phyloP scores from a whole-genome alignment of 1,140 invertebrate species.

The Caerostris darwini region DNA sequence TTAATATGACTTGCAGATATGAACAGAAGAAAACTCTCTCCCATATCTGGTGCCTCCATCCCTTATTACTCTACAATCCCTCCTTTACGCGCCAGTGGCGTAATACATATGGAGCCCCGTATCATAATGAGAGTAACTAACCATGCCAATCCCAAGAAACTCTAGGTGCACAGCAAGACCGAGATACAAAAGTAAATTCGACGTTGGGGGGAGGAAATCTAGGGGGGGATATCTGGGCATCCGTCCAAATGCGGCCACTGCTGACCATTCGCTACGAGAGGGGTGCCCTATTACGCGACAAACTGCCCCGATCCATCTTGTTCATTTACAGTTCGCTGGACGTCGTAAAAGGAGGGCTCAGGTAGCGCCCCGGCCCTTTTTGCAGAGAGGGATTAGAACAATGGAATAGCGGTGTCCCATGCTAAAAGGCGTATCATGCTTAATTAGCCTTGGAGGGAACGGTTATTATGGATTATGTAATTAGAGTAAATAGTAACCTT shows the following conservation, averaged over 20 bases:
- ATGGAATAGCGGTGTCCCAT: not conserved
- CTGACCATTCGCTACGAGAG: not conserved
- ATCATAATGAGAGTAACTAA: constrained; percentile 40
- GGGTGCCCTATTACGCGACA: constrained; percentile 15
- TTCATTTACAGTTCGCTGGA: constrained; percentile 53
- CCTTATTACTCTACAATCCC: constrained; percentile 17
- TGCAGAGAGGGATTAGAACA: not conserved
- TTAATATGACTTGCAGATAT: too few relatives aligned
- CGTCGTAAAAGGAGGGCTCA: constrained; percentile 36
- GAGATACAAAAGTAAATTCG: constrained; percentile 37
- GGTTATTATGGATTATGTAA: constrained; percentile 9
- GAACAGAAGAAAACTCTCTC: too few relatives aligned
- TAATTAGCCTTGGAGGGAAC: not conserved
- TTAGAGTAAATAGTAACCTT: not conserved
- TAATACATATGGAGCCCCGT: not conserved
- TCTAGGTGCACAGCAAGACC: constrained; percentile 10
- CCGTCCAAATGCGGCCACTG: constrained; percentile 29
- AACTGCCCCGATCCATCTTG: constrained; percentile 52
- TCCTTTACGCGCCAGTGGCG: constrained; percentile 3
- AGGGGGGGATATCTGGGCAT: constrained; percentile 16
- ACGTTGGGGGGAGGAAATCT: not conserved
- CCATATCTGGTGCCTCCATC: not conserved
- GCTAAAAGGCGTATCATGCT: constrained; percentile 10
- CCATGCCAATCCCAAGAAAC: constrained; percentile 35
- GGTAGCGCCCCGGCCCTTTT: constrained; percentile 12